These are phyloP conservation scores for Drosophila burlai DNA, from an alignment of 1,140 invertebrate genomes.

Conservation along the genomic window DNA sequence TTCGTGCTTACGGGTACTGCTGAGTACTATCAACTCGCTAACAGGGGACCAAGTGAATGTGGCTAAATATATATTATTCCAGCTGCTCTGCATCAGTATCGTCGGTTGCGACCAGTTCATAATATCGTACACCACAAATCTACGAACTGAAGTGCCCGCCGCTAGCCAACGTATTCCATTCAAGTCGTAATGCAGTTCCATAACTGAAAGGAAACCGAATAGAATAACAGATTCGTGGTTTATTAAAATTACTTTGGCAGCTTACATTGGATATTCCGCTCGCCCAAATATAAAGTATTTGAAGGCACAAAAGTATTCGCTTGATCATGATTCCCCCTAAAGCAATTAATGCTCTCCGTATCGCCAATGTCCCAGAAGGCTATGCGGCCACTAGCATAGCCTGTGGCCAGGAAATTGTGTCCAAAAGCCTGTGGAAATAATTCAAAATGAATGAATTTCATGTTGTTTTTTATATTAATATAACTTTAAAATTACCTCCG, in stretches of 20 bases:
- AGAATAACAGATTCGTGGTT: neutral
- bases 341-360: conserved; percentile 47
- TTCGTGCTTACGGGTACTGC: conserved; percentile 19
- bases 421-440: conserved; percentile 41
- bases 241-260: neutral
- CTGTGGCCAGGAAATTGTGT: conserved; percentile 64
- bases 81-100: conserved; percentile 39
- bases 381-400: conserved; percentile 65
- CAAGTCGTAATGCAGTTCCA: conserved; percentile 73
- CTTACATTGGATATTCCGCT: conserved; percentile 67
- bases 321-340: conserved; percentile 38
- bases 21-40: conserved; percentile 59
- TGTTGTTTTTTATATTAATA: neutral
- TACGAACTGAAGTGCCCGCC: conserved; percentile 38
- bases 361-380: conserved; percentile 71
- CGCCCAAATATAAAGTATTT: conserved; percentile 62
- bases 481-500: conserved; percentile 50
- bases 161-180: conserved; percentile 72
- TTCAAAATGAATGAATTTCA: neutral
- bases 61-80: conserved; percentile 46
- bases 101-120: conserved; percentile 50
- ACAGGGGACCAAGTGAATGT: conserved; percentile 58
- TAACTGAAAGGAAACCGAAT: conserved; percentile 30
- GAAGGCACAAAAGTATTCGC: conserved; percentile 44
- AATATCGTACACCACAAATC: conserved; percentile 66